Base-by-base conservation (phyloP, 2,888 invertebrate species). In the Xestia rhomboidea region DNA sequence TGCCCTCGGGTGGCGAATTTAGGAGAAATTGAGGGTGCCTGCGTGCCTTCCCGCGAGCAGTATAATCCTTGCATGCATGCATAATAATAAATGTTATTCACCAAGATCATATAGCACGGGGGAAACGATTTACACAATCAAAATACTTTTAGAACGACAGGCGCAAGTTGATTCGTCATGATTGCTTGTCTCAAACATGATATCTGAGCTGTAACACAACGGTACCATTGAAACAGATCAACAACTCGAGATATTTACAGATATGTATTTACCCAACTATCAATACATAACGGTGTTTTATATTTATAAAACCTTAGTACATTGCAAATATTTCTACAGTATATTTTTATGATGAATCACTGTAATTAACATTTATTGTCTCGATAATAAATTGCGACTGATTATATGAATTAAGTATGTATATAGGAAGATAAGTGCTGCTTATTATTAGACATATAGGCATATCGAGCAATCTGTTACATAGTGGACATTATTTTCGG, bases 21-120 rank as follows among this genome's bases (percentile, higher is more conserved):
- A 96, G 95, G 95, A 92, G 94, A 95, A 96, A 96, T 96, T 93
- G 94, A 92, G 93, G 92, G 92, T 93, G 91, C 91, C 94, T 94
- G 95, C 95, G 95, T 95, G 95, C 93, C 90, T 92, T 92, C 93
- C 93, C 93, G 90, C 91, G 87, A 93, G 93, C 93, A 86, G 88
- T 90, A 88, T 92, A 93, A 93, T 93, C 93, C 92, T 88, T 91
- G 92, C 93, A 92, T 94, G 93, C 90, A 93, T 91, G 93, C 90
- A 93, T 90, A 92, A 94, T 95, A 94, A 93, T 91, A 89, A 90
- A 91, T 90, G 92, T 93, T 92, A 94, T 95, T 94, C 92, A 80
- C 74, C 87, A 87, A 88, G 90, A 94, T 93, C 96, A 96, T 96
- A 96, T 92, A 91, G 92, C 95, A 95, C 96, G 89, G 79, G 81